Evolutionary conservation across 2,113 vertebrate species (phyloP).

Genomic region (Rattus rattus): DNA sequence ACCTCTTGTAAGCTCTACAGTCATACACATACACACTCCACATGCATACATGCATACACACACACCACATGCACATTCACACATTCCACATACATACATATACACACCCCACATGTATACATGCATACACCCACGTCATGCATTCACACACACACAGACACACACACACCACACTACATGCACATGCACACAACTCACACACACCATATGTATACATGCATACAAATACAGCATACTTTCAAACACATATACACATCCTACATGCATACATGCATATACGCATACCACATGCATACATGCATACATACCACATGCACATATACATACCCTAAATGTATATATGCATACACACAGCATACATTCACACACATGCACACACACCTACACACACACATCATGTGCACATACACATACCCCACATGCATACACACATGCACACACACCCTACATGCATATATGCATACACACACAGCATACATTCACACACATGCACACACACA

Average conservation of each 20-base stretch:
- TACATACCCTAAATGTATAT: too few species aligned
- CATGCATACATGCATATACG: not conserved
- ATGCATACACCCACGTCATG: too few species aligned
- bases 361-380: too few species aligned
- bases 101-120: fast-evolving
- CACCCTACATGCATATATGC: not conserved
- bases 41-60: not conserved
- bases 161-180: not conserved
- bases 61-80: not conserved
- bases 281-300: not conserved
- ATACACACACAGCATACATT: too few species aligned
- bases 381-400: too few species aligned
- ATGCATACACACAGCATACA: too few species aligned
- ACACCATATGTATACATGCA: not conserved
- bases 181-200: fast-evolving
- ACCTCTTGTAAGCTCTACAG: not conserved
- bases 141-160: not conserved
- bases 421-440: not conserved
- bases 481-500: not conserved
- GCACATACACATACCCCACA: not conserved
- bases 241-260: too few species aligned
- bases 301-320: not conserved
- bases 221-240: not conserved
- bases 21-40: not conserved
- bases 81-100: fast-evolving